Evolutionary conservation across 2,797 vertebrate genomes (phyloP).

Genomic region (Acrocephalus scirpaceus): DNA sequence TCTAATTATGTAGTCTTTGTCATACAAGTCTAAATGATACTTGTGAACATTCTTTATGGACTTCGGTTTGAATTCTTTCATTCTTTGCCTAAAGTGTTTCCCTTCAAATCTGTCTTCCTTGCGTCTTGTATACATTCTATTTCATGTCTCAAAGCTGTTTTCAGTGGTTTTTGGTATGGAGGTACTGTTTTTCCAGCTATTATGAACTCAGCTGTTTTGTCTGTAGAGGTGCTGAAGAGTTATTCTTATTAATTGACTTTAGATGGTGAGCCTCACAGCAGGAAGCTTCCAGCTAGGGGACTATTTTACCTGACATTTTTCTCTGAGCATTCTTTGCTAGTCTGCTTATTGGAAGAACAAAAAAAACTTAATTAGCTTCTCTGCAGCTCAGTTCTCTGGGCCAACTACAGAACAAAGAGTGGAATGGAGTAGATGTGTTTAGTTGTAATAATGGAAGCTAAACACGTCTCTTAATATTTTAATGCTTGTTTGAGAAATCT

Average conservation of each 20-base stretch:
- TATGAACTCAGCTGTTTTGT: neutral
- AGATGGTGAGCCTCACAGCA: neutral
- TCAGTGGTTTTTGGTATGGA: neutral
- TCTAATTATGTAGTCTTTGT: neutral
- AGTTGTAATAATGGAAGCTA: neutral
- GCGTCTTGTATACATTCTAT: neutral
- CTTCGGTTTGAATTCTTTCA: accelerated
- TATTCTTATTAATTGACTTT: neutral
- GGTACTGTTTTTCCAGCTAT: neutral
- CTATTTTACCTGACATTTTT: neutral
- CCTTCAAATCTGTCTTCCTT: neutral
- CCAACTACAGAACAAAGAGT: neutral
- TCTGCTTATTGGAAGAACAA: neutral
- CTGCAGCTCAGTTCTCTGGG: neutral
- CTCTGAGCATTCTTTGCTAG: neutral
- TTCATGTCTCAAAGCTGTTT: neutral
- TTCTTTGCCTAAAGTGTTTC: neutral
- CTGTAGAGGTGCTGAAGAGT: neutral
- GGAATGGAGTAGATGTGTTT: neutral
- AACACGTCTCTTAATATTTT: neutral
- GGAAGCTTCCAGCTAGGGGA: neutral
- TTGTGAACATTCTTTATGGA: neutral
- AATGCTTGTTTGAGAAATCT: neutral
- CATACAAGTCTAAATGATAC: neutral
- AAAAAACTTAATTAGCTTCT: neutral